Conservation (phyloP, 2,888 invertebrate genomes). For the Oscheius sp. region DNA sequence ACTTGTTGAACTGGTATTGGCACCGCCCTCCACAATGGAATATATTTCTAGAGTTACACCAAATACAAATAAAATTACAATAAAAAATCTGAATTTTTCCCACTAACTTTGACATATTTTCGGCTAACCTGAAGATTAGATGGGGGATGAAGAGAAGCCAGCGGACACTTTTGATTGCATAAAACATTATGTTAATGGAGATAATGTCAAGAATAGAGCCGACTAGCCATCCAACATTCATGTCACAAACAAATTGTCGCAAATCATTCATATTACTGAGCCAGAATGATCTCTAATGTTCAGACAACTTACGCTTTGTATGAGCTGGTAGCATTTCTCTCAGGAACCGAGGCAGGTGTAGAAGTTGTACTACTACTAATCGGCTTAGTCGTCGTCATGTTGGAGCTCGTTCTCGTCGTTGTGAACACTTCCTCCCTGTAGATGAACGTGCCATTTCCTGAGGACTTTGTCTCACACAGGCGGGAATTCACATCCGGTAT, state of each 20-base stretch:
- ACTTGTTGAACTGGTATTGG: neutral
- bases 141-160: conserved; percentile 62
- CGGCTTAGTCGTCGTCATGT: neutral
- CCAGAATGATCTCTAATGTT: neutral
- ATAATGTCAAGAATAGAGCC: conserved; percentile 54
- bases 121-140: conserved; percentile 49
- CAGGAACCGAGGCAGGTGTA: neutral
- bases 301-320: neutral
- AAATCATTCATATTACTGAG: neutral
- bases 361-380: neutral
- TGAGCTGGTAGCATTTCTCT: neutral
- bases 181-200: conserved; percentile 59
- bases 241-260: conserved; percentile 37
- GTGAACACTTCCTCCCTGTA: neutral
- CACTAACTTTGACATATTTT: neutral
- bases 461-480: conserved; percentile 33
- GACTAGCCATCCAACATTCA: conserved; percentile 53
- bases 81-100: neutral
- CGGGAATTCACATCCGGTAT: conserved; percentile 57
- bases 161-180: conserved; percentile 55
- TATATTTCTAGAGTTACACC: conserved; percentile 18
- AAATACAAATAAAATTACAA: neutral
- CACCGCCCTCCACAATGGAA: conserved; percentile 6
- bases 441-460: neutral
- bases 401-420: neutral